These are phyloP conservation scores for Prochilodus magdalenae DNA, from an alignment of 2,113 vertebrate genomes.

Conservation along the genomic window DNA sequence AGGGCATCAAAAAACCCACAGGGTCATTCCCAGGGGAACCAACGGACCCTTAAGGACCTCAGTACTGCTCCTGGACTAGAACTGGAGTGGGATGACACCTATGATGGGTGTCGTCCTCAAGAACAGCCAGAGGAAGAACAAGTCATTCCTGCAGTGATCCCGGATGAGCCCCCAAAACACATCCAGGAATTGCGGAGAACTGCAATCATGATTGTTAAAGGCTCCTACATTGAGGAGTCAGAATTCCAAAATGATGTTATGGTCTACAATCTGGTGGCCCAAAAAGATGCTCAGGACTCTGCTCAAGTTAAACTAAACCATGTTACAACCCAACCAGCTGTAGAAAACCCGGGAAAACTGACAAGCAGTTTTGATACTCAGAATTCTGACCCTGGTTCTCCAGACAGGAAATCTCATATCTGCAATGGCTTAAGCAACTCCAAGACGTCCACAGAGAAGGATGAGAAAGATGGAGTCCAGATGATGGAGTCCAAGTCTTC, in stretches of 20 bases:
- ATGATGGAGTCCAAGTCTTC: constrained; percentile 45
- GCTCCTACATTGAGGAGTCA: constrained; percentile 91
- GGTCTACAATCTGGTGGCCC: constrained; percentile 91
- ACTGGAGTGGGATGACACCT: constrained; percentile 97
- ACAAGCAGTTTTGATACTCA: background rate
- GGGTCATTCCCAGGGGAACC: constrained; percentile 8
- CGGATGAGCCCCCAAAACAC: constrained; percentile 83
- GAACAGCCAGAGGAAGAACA: constrained; percentile 61
- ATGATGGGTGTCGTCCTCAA: constrained; percentile 83
- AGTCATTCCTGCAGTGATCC: constrained; percentile 31
- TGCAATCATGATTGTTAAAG: constrained; percentile 88
- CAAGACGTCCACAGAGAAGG: constrained; percentile 47
- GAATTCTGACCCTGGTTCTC: background rate
- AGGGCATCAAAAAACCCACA: constrained; percentile 53
- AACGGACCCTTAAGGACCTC: background rate
- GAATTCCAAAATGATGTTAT: constrained; percentile 96
- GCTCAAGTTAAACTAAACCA: constrained; percentile 21
- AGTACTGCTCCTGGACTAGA: constrained; percentile 75
- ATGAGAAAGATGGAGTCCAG: constrained; percentile 53
- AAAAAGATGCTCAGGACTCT: constrained; percentile 81
- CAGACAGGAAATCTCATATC: constrained; percentile 44
- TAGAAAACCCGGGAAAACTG: constrained; percentile 16
- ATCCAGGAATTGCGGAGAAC: constrained; percentile 94
- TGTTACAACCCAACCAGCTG: background rate
- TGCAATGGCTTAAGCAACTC: constrained; percentile 71